Conservation (phyloP, 2,113 vertebrate genomes). For the Tapirus terrestris region DNA sequence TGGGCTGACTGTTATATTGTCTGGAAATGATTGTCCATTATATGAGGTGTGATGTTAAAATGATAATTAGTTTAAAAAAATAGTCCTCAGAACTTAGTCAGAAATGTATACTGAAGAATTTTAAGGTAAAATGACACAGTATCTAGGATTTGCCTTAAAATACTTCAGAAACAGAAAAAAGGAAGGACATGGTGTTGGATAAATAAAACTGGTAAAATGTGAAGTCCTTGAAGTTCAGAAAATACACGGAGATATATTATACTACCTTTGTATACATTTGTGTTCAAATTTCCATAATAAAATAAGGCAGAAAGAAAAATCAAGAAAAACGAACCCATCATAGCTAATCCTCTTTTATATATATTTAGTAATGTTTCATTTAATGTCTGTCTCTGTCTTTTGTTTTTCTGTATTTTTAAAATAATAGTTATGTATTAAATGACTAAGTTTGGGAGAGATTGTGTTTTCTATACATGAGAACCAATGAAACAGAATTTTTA, state of each 20-base stretch:
- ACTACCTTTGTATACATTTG: neutral
- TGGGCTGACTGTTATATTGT: neutral
- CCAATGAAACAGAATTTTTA: neutral
- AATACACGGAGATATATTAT: neutral
- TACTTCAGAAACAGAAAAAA: neutral
- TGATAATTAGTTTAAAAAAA: neutral
- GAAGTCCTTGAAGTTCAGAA: neutral
- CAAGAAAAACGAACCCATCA: neutral
- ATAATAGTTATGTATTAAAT: neutral
- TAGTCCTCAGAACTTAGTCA: neutral
- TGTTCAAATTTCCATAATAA: neutral
- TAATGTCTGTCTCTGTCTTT: neutral
- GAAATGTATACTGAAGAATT: neutral
- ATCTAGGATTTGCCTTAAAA: neutral
- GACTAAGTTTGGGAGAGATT: neutral
- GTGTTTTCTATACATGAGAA: neutral
- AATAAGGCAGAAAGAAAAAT: neutral
- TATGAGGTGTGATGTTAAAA: neutral
- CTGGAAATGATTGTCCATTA: neutral
- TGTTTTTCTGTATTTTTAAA: neutral
- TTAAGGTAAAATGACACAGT: neutral
- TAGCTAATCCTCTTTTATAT: neutral
- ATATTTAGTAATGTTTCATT: neutral
- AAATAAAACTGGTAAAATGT: neutral
- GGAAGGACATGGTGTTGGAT: neutral